Base-by-base conservation (phyloP, 2,797 vertebrate genomes). In the Lithobates pipiens region DNA sequence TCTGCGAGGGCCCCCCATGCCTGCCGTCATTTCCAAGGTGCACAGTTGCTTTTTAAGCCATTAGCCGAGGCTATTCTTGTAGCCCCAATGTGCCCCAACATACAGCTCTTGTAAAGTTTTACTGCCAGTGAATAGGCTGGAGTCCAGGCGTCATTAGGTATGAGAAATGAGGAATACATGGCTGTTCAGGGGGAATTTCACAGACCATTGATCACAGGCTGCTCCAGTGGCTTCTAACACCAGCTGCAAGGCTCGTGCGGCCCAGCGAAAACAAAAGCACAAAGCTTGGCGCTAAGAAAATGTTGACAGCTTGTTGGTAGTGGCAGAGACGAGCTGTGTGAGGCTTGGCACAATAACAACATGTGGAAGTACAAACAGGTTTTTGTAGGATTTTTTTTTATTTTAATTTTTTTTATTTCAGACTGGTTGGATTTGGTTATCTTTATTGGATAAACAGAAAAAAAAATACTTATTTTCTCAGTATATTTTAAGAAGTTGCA, bases 131-230 rank as follows among this genome's bases (percentile, higher is more conserved):
- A 93, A 93, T 91, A 92, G 92, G 90, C 92, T 91, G 90, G 90
- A 90, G 90, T 89, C 90, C 93, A 92, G 94, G 93, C 92, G 88
- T 85, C 91, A 91, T 93, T 94, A 94, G 91, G 89, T 91, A 93
- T 90, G 91, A 95, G 82, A 81, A 76, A 83, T 83, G 81, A 76
- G 63, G 95, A 95, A 95, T 94, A 91, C 91, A 88, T 91, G 92
- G 92, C 91, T 95, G 94, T 95, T 93, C 94, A 94, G 92, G 92
- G 92, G 92, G 93, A 94, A 96, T 96, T 96, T 95, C 91, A 94
- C 94, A 95, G 93, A 94, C 94, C 93, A 95, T 93, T 95, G 95
- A 96, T 96, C 95, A 96, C 93, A 95, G 95, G 92, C 93, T 94
- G 95, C 94, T 91, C 88, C 93, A 93, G 93, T 89, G 89, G 91